Percentiles rank a stretch among this genome's conserved stretches.
Conservation (phyloP, 2,113 vertebrate species). For the Trogon surrucura region DNA sequence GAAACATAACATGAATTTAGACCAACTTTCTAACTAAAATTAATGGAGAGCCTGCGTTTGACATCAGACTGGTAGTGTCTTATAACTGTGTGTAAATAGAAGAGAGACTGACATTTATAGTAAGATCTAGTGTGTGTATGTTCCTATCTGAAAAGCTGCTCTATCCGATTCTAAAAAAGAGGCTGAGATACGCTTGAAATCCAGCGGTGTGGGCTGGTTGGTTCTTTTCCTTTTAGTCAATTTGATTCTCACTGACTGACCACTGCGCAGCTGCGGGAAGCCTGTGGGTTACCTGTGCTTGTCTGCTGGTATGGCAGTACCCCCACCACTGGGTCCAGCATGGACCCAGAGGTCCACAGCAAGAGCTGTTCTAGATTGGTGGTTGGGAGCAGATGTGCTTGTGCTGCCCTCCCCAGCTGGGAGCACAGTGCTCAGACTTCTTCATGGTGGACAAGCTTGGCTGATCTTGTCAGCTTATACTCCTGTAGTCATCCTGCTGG, state of each 20-base stretch:
- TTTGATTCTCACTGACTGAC: not conserved
- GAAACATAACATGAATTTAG: not conserved
- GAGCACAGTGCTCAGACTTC: not conserved
- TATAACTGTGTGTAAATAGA: not conserved
- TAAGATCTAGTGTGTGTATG: not conserved
- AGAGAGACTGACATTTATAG: not conserved
- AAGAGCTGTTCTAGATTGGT: not conserved
- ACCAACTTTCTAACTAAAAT: slow-evolving; percentile 3
- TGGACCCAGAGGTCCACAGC: not conserved
- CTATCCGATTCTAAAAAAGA: not conserved
- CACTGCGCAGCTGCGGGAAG: not conserved
- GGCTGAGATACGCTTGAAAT: not conserved
- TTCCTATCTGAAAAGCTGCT: not conserved
- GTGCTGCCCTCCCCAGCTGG: not conserved
- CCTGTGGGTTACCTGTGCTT: not conserved
- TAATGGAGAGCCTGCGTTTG: not conserved
- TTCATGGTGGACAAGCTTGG: not conserved
- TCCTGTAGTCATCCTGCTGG: not conserved
- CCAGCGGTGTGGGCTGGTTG: not conserved
- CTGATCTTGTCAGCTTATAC: not conserved
- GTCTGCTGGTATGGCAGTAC: not conserved
- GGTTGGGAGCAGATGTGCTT: not conserved
- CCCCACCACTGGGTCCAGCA: fast-evolving
- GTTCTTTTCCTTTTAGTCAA: not conserved
- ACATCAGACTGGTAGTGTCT: not conserved